phyloP scores from a whole-genome alignment of 2,888 invertebrate species.

The Polyommatus iphigenia region DNA sequence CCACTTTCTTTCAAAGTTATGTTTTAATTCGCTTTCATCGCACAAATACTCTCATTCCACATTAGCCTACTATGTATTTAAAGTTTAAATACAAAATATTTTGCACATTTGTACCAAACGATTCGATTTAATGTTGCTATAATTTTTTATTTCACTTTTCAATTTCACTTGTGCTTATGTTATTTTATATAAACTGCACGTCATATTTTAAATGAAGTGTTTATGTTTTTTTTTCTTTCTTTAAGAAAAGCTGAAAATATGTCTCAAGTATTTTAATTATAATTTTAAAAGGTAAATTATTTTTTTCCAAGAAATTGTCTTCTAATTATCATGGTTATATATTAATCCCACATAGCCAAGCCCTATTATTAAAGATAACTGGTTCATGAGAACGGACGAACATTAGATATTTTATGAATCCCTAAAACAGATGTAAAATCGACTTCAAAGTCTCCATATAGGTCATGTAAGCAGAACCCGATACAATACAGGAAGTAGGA shows the following conservation, averaged over 20 bases:
- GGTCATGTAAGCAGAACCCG: background rate
- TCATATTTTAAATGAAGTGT: background rate
- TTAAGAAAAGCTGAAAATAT: no score
- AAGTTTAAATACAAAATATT: background rate
- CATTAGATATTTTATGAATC: background rate
- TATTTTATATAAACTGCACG: background rate
- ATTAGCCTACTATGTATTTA: constrained; percentile 4
- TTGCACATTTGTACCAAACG: background rate
- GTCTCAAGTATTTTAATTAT: no score
- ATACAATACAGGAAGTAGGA: background rate
- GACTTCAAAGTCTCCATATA: background rate
- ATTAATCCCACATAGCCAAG: no score
- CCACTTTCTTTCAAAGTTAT: constrained; percentile 15
- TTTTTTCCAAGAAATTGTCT: no score
- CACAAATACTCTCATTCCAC: background rate
- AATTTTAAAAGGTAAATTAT: no score
- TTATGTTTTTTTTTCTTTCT: background rate
- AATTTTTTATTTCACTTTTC: background rate
- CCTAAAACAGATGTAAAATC: background rate
- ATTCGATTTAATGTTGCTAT: background rate
- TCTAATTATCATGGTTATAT: background rate
- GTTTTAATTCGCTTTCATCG: constrained; percentile 8
- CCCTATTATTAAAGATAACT: background rate
- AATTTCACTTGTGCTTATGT: background rate
- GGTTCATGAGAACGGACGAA: background rate